Percentiles rank a stretch among this genome's conserved stretches.
These are phyloP conservation scores for Myotis davidii DNA, from an alignment of 2,113 vertebrate genomes.

Conservation along the genomic window DNA sequence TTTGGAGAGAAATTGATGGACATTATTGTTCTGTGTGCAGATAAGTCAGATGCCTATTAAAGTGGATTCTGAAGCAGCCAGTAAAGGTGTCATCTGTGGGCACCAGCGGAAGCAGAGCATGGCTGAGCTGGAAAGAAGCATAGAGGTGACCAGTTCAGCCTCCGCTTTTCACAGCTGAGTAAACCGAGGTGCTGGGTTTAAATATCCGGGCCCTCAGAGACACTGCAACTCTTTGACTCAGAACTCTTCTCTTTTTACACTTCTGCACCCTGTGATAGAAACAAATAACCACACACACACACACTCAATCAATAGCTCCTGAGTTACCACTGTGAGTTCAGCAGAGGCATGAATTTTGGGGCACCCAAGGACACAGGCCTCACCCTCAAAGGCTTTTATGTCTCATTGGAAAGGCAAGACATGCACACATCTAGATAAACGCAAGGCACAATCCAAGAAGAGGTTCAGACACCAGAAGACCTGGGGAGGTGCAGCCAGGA, in stretches of 20 bases:
- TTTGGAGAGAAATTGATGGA: background rate
- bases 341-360: background rate
- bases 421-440: background rate
- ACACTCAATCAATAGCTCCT: background rate
- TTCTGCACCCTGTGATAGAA: background rate
- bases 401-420: background rate
- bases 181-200: background rate
- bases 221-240: background rate
- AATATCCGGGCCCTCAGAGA: background rate
- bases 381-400: background rate
- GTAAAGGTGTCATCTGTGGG: background rate
- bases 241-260: background rate
- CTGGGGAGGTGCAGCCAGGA: background rate
- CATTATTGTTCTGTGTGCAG: background rate
- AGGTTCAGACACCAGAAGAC: background rate
- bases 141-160: background rate
- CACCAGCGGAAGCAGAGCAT: background rate
- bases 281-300: background rate
- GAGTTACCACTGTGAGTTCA: background rate
- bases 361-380: background rate
- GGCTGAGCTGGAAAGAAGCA: background rate
- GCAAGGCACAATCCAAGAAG: background rate
- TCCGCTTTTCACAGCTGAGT: background rate
- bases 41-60: background rate
- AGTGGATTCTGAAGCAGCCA: background rate